phyloP scores from a whole-genome alignment of 2,797 vertebrate species.

The Podarcis siculus region DNA sequence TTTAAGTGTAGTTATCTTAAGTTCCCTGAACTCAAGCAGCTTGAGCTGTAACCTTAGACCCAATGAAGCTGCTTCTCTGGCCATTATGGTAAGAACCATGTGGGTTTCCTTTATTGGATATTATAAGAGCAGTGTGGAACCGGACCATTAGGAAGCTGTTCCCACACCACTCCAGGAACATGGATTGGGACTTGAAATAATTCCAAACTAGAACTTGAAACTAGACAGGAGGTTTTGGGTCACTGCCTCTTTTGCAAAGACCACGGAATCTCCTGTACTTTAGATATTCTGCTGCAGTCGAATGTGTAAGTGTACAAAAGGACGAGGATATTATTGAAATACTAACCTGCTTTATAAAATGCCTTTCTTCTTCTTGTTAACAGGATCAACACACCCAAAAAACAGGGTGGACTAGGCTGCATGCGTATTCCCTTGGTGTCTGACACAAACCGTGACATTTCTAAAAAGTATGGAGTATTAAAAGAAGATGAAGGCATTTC shows the following conservation, averaged over 20 bases:
- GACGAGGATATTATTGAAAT: neutral
- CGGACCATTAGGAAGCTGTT: neutral
- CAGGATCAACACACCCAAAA: conserved; percentile 93
- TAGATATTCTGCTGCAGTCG: neutral
- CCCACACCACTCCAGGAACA: neutral
- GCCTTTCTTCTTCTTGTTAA: neutral
- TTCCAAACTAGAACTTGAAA: neutral
- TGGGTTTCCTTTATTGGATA: neutral
- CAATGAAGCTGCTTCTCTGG: neutral
- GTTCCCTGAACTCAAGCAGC: neutral
- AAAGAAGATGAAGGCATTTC: conserved; percentile 96
- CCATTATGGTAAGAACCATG: neutral
- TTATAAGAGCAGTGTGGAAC: neutral
- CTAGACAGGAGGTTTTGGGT: neutral
- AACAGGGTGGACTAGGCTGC: conserved; percentile 91
- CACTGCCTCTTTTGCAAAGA: neutral
- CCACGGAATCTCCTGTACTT: neutral
- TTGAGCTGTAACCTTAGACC: neutral
- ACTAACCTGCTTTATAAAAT: neutral
- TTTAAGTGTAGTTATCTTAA: neutral
- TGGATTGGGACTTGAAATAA: neutral
- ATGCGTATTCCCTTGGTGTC: conserved; percentile 95
- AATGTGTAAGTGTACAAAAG: neutral
- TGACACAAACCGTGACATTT: conserved; percentile 87
- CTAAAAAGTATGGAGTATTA: conserved; percentile 91